Percentiles rank a stretch among this genome's conserved stretches.
Conservation (phyloP, 2,888 invertebrate genomes). For the Balanococcus diminutus region DNA sequence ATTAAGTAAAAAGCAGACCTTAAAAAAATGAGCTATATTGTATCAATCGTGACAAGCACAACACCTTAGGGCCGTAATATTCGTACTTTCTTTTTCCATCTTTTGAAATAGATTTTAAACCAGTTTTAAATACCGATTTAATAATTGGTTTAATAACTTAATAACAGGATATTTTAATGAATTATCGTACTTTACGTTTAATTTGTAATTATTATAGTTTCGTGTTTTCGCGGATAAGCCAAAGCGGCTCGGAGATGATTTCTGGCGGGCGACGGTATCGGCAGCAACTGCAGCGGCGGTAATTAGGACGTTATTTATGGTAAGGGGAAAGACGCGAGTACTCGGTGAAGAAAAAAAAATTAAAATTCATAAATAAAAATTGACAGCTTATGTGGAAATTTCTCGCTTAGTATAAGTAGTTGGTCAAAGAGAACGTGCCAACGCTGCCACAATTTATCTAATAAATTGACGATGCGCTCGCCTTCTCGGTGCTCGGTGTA, state of each 20-base stretch:
- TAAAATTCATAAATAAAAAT: constrained; percentile 37
- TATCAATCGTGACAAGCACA: constrained; percentile 47
- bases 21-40: constrained; percentile 20
- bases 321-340: neutral
- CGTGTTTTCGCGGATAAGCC: constrained; percentile 28
- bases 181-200: constrained; percentile 40
- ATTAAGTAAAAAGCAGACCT: neutral
- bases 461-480: constrained; percentile 3
- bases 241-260: neutral
- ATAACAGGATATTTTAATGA: constrained; percentile 51
- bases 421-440: neutral
- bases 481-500: neutral
- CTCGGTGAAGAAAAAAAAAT: neutral
- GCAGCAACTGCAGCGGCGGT: too few relatives aligned
- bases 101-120: constrained; percentile 44
- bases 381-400: constrained; percentile 37
- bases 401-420: neutral
- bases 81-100: constrained; percentile 48
- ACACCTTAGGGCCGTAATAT: constrained; percentile 10
- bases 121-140: constrained; percentile 51
- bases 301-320: constrained; percentile 32
- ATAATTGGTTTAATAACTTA: constrained; percentile 53
- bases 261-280: neutral
- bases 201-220: constrained; percentile 29
- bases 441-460: constrained; percentile 24